These are phyloP conservation scores for Excalfactoria chinensis DNA, from an alignment of 2,113 vertebrate genomes.

Conservation along the genomic window DNA sequence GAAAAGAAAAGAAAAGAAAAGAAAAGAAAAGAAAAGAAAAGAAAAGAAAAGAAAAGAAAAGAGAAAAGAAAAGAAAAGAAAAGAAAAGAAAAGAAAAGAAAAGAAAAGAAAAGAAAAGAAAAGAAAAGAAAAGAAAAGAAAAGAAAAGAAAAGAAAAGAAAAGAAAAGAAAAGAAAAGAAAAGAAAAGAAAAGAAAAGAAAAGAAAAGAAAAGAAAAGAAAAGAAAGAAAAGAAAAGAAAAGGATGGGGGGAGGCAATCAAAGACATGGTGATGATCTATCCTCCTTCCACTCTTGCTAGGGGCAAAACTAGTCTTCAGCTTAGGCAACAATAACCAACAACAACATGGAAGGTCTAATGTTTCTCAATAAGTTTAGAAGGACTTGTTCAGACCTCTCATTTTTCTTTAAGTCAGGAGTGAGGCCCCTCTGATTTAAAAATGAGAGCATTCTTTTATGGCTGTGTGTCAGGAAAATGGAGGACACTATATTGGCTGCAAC, in stretches of 20 bases:
- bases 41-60: neutral
- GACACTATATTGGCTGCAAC: neutral
- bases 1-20: neutral
- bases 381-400: neutral
- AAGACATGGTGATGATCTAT: neutral
- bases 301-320: neutral
- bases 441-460: neutral
- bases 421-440: neutral
- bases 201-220: neutral
- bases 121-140: neutral
- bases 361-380: rapidly evolving
- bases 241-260: neutral
- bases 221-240: neutral
- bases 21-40: neutral
- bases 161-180: neutral
- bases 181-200: neutral
- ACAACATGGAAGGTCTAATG: neutral
- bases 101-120: neutral
- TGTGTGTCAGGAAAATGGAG: neutral
- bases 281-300: neutral
- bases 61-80: neutral
- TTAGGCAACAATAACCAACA: neutral
- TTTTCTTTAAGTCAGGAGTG: neutral
- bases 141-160: neutral
- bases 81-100: no score